phyloP scores from a whole-genome alignment of 2,797 vertebrate species.

The Buphagus erythrorhynchus region DNA sequence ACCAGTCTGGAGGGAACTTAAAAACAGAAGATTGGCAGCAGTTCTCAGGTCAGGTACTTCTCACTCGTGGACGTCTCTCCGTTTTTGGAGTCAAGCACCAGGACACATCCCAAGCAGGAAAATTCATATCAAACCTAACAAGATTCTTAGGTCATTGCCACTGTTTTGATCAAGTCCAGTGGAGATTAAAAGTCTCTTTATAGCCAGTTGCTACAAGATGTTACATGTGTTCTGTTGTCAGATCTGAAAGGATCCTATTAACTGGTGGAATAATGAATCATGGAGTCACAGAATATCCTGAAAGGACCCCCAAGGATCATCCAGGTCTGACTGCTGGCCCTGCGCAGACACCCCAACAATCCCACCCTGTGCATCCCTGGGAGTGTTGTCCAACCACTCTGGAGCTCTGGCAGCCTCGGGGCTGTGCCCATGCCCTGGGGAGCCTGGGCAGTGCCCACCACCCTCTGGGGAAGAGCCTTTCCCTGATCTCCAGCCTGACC shows the following conservation, averaged over 20 bases:
- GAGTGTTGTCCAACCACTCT: fast-evolving
- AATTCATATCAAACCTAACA: background rate
- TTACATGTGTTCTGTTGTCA: background rate
- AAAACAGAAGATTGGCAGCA: background rate
- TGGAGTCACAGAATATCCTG: background rate
- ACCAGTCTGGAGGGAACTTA: background rate
- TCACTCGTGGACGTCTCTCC: background rate
- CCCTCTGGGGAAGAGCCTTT: background rate
- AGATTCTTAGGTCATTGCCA: background rate
- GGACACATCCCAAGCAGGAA: background rate
- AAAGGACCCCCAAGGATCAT: fast-evolving
- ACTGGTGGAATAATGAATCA: background rate
- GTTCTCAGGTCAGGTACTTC: background rate
- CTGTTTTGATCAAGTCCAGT: background rate
- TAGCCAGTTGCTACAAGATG: background rate
- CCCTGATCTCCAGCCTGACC: fast-evolving
- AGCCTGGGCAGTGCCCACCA: background rate
- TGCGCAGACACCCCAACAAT: background rate
- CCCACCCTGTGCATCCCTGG: background rate
- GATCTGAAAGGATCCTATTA: background rate
- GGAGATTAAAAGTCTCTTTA: background rate
- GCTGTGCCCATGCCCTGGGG: background rate
- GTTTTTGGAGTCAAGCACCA: background rate
- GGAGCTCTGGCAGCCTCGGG: background rate
- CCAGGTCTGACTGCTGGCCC: fast-evolving